Evolutionary conservation across 2,888 invertebrate genomes (phyloP).

Genomic region (Aromia moschata): DNA sequence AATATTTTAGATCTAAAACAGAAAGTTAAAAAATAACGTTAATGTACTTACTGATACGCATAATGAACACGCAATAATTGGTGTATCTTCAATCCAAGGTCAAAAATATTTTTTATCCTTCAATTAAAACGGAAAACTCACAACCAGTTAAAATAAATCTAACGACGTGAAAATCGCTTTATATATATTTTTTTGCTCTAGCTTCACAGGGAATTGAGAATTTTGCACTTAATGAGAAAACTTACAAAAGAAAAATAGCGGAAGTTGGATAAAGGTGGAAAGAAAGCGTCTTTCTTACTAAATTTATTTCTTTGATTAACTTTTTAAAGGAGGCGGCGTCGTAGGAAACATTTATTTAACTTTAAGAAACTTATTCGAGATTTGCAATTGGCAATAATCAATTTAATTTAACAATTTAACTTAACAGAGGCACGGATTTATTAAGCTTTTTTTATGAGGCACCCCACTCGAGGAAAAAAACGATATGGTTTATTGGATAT

Average conservation of each 20-base stretch:
- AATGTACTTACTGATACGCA: too few relatives aligned
- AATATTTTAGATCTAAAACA: too few relatives aligned
- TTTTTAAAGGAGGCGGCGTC: conserved; percentile 45
- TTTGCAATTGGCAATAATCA: conserved; percentile 13
- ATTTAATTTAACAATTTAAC: background rate
- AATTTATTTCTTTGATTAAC: conserved; percentile 59
- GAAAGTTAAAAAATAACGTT: too few relatives aligned
- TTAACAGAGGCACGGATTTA: too few relatives aligned
- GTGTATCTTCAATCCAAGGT: too few relatives aligned
- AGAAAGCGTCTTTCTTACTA: conserved; percentile 49
- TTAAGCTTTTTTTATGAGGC: too few relatives aligned
- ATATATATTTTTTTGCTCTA: conserved; percentile 44
- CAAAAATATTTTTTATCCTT: conserved; percentile 28
- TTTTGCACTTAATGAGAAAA: conserved; percentile 58
- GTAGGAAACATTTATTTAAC: conserved; percentile 41
- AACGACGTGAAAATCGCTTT: conserved; percentile 35
- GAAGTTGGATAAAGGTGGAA: conserved; percentile 55
- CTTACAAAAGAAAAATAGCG: conserved; percentile 56
- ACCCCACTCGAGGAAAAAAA: too few relatives aligned
- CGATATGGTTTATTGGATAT: too few relatives aligned
- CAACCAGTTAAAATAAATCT: conserved; percentile 39
- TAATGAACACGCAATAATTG: too few relatives aligned
- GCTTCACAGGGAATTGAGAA: conserved; percentile 50
- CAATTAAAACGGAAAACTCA: conserved; percentile 39
- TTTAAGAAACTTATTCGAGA: conserved; percentile 15